Base-by-base conservation (phyloP, 2,797 vertebrate species). In the Hippocampus kuda region DNA sequence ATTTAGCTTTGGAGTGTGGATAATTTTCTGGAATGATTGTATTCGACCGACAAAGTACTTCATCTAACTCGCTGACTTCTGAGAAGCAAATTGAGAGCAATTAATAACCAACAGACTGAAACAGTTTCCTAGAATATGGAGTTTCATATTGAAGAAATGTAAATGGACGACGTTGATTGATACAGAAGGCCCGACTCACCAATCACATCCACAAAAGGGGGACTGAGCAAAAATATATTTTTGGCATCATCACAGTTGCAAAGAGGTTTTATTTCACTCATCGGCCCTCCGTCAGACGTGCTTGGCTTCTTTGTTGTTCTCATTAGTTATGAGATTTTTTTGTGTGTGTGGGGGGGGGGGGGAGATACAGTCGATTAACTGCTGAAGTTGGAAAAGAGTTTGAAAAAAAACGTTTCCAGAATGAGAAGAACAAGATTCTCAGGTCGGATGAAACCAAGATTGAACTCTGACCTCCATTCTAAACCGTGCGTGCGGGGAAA, bases 391-490 rank as follows among this genome's bases (percentile, higher is more conserved):
- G 26, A 5, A 15, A 30, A 59, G 1, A 27, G 57, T 60, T 59
- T 60, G 15, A 60, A 60, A 60, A 10, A 6, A 34, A 27, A 6
- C 30, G 16, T 60, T 60, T 60, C 34, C 34, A 34, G 34, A 60
- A 34, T 34, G 13, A 11, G n/a, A 60, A 60, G 16, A 60, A 60
- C 57, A 34, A 26, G 12, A 60, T 34, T 60, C 57, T 60, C 27
- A 60, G 57, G 57, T 60, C 56, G 15, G 27, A 60, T 60, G 57
- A 34, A 60, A 60, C 12, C 57, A 60, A 59, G 56, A 30, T 11
- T 59, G 56, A 59, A 60, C 57, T 34, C 57, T 60, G 16, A 24
- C 57, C 57, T 60, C 57, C 34, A 10, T 60, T 30, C 57, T 54
- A 60, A 60, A 60, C 24, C 13, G 27, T 34, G 27, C 27, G 27